Base-by-base conservation (phyloP, 2,797 vertebrate genomes). In the Rachycentron canadum region DNA sequence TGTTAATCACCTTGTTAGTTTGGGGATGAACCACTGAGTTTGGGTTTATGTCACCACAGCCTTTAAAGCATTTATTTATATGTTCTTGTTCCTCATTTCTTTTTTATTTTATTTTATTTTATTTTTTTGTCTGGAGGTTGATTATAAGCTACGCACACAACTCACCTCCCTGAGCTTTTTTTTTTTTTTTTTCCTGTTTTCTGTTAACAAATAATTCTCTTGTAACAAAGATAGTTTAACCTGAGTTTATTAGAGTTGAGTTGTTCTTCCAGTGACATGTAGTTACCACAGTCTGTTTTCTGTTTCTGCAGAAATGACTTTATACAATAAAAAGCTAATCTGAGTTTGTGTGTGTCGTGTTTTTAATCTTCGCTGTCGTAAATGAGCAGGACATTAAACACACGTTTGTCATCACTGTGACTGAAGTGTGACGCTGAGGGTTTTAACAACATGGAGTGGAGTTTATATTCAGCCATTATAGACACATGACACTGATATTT, bases 61-160 rank as follows among this genome's bases (percentile, higher is more conserved):
- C 38, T 71, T 89, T 47, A 65, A 81, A 64, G 50, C 65, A 2
- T 88, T 81, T 89, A 90, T 90, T 91, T 89, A 89, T 84, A 16
- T 45, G 14, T 66, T 60, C 63, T 69, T 56, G 43, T 57, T 79
- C 36, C 34, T 55, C 74, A 10, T 28, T 69, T 21, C n/a, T n/a
- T 38, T 69, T 52, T 38, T 19, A 3, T 13, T 53, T 19, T 19
- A 16, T 17, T 45, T n/a, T 47, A 10, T 40, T 12, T 41, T 41
- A 38, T 53, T 23, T 71, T 76, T 34, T 71, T 28, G n/a, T 82
- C 58, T 77, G 73, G 87, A 88, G 88, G 87, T 77, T 79, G 63
- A 79, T 90, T 86, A 88, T 83, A 92, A 94, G 92, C 90, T 92
- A 91, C 78, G 93, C 93, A 94, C 92, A 91, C 85, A 67, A 75